Evolutionary conservation across 2,113 vertebrate genomes (phyloP), one percentile per base, ranked within the genome.

Genomic region (Xenotilapia flavipinnis): DNA sequence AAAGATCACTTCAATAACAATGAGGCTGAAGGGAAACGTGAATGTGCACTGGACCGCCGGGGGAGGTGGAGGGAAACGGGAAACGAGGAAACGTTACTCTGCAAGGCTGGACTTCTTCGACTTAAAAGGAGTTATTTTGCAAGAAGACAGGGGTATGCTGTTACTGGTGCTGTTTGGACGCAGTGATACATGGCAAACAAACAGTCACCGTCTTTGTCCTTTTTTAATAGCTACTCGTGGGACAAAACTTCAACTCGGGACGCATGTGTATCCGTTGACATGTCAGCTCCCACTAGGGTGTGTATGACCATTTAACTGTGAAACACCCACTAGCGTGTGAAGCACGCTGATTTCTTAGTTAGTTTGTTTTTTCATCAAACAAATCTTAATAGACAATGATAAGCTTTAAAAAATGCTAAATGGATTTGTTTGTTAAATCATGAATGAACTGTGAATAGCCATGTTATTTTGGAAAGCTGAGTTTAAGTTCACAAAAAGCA

Each of bases 281-380:
- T 93, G 87, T 42, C 92, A 93, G 68, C 15, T 95, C 5, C 94
- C 94, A 2, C 86, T 79, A 0, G 93, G 94, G 86, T 95, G 38
- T 17, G 94, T 91, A 28, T 79, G 75, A 65, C 23, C 23, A 10
- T 21, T 73, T 83, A 13, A 62, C 21, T 28, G 68, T 45, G 21
- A 65, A 65, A 65, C 31, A 65, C 4, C 94, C 92, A 3, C 85
- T 70, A 0, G 90, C 90, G 92, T 94, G 19, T 17, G 60, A 65
- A 65, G 33, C n/a, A n/a, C n/a, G n/a, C 58, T 62, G 58, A 62
- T 62, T 36, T 62, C 58, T 62, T 62, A 36, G 28, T 60, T 60
- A 6, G 58, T 62, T 62, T 0, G 28, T 60, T 62, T 62, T 62
- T 62, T 62, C 28, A 62, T 62, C 17, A 19, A 62, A 62, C 58